Base-by-base conservation (phyloP, 2,888 invertebrate species). In the Sphaerophoria rueppellii region DNA sequence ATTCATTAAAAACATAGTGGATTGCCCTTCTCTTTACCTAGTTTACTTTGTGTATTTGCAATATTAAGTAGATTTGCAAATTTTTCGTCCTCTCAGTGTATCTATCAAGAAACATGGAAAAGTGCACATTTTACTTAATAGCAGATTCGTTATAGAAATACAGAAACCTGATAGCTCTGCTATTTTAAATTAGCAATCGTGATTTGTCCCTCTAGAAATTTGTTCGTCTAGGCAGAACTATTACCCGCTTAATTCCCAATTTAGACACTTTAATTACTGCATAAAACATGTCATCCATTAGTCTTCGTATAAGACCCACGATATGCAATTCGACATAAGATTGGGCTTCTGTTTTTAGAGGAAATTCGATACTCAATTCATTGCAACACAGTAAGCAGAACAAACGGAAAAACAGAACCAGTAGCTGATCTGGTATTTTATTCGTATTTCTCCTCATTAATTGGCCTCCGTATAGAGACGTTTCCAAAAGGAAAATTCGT, bases 261-360 rank as follows among this genome's bases (percentile, higher is more conserved):
- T 37, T 61, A 72, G 83, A 67, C 70, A 71, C 73, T 81, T 81
- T 85, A 85, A 85, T 85, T 85, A 85, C 72, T 57, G 11, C 72
- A 76, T 48, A 76, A 52, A 80, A 80, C 80, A 76, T 85, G 85
- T 85, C 85, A 60, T 76, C 73, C 81, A 85, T 85, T 85, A 81
- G 75, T 80, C 72, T 81, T 4, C 34, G 40, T 55, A 24, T 55
- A 24, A 35, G 50, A 24, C 58, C 83, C 67, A 75, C 74, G 50
- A 52, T 50, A 37, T 40, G 12, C 69, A 50, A 60, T 11, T 46
- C 55, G 37, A 54, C 46, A 32, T 24, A 24, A 46, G 61, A 54
- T 24, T 9, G 40, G 40, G 50, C 12, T 24, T 40, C 32, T 50
- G 65, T 32, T 48, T 24, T 37, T 7, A 5, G 5, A 54, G n/a